Conservation (phyloP, 1,140 invertebrate species). For the Aphaenogaster ashmeadi region DNA sequence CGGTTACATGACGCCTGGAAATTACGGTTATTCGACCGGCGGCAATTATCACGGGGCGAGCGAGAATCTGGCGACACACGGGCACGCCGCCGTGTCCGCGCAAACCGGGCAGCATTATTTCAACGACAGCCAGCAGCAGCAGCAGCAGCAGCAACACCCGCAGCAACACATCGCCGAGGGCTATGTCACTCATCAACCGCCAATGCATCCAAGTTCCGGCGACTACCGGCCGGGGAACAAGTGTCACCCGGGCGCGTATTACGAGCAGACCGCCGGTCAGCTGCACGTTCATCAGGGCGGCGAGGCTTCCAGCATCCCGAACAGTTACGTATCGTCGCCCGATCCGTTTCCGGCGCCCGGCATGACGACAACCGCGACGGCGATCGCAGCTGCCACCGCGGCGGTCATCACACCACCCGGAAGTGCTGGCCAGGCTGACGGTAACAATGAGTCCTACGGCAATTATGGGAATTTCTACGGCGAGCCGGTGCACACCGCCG, state of each 20-base stretch:
- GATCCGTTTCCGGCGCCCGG: slow-evolving; percentile 85
- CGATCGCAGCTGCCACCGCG: slow-evolving; percentile 88
- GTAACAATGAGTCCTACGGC: slow-evolving; percentile 89
- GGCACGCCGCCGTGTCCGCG: slow-evolving; percentile 71
- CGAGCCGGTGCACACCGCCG: slow-evolving; percentile 87
- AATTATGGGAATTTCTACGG: slow-evolving; percentile 91
- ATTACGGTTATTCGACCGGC: slow-evolving; percentile 80
- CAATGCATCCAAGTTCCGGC: slow-evolving; percentile 75
- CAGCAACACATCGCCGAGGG: slow-evolving; percentile 77
- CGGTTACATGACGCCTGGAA: slow-evolving; percentile 78
- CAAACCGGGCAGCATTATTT: slow-evolving; percentile 82
- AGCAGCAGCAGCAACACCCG: slow-evolving; percentile 76
- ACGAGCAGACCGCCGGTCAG: slow-evolving; percentile 84
- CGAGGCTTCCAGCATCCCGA: slow-evolving; percentile 86
- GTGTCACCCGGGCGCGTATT: slow-evolving; percentile 84
- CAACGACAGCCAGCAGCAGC: slow-evolving; percentile 79
- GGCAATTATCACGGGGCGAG: slow-evolving; percentile 78
- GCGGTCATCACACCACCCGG: slow-evolving; percentile 89
- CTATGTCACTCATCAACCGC: slow-evolving; percentile 81
- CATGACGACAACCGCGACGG: slow-evolving; percentile 88
- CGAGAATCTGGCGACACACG: slow-evolving; percentile 78
- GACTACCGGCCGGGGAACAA: slow-evolving; percentile 81
- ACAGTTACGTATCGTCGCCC: slow-evolving; percentile 86
- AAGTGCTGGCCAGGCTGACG: slow-evolving; percentile 88
- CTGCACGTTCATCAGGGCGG: slow-evolving; percentile 86